phyloP scores from a whole-genome alignment of 2,888 invertebrate genomes.

The Amiota mariae region DNA sequence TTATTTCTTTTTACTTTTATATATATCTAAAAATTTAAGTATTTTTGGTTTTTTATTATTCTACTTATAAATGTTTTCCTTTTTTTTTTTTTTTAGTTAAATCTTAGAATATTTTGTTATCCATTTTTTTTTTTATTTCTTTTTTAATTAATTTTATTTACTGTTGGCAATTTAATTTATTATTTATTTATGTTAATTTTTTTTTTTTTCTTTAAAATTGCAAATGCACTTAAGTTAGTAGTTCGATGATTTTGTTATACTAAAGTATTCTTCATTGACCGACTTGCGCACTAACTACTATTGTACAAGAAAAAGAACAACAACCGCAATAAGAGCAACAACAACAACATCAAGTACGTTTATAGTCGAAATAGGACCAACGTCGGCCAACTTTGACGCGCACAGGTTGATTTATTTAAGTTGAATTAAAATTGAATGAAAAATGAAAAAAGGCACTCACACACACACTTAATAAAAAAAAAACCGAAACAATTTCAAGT shows the following conservation, averaged over 20 bases:
- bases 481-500: constrained; percentile 1
- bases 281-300: not conserved
- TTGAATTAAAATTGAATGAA: constrained; percentile 10
- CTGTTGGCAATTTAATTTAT: no score
- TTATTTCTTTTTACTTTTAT: not conserved
- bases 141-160: no score
- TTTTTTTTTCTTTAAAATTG: constrained; percentile 4
- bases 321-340: not conserved
- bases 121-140: no score
- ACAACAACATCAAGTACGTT: not conserved
- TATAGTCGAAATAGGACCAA: constrained; percentile 11
- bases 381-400: constrained; percentile 22
- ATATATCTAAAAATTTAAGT: not conserved
- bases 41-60: not conserved
- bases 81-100: not conserved
- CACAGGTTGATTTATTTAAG: constrained; percentile 30
- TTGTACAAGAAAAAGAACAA: not conserved
- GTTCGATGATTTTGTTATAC: not conserved
- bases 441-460: constrained; percentile 7
- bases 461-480: constrained; percentile 7
- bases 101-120: no score
- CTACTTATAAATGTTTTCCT: not conserved
- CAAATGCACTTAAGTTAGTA: constrained; percentile 43
- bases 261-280: constrained; percentile 41
- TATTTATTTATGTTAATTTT: no score